phyloP scores from a whole-genome alignment of 1,140 invertebrate species.

The Lasaia peninsularis region DNA sequence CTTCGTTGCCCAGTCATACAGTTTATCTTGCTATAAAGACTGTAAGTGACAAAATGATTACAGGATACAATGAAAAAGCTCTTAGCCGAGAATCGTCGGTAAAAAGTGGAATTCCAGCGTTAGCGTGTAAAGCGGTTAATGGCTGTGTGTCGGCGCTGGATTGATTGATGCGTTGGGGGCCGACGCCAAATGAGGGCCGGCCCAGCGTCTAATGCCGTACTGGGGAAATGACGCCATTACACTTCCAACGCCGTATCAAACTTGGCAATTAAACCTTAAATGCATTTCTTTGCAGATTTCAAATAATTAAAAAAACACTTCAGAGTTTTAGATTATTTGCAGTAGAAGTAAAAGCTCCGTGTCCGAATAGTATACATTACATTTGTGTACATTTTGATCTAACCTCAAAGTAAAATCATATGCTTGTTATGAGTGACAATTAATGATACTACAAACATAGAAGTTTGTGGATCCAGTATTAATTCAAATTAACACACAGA shows the following conservation, averaged over 20 bases:
- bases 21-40: neutral
- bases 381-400: no score
- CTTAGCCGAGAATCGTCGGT: constrained; percentile 13
- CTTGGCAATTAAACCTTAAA: no score
- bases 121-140: constrained; percentile 27
- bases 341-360: no score
- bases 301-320: no score
- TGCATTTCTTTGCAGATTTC: no score
- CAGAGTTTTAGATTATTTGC: no score
- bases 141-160: constrained; percentile 17
- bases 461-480: no score
- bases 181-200: constrained; percentile 28
- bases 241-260: neutral
- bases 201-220: neutral
- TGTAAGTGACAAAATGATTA: neutral
- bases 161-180: constrained; percentile 24
- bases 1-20: neutral
- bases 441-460: no score
- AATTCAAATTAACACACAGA: no score
- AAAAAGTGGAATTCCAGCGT: constrained; percentile 20
- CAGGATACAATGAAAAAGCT: constrained; percentile 3
- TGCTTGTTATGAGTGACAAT: no score
- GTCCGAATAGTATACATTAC: no score
- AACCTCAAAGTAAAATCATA: no score
- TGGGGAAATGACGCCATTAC: neutral